Base-by-base conservation (phyloP, 2,113 vertebrate species). In the Ramphastos sulfuratus region DNA sequence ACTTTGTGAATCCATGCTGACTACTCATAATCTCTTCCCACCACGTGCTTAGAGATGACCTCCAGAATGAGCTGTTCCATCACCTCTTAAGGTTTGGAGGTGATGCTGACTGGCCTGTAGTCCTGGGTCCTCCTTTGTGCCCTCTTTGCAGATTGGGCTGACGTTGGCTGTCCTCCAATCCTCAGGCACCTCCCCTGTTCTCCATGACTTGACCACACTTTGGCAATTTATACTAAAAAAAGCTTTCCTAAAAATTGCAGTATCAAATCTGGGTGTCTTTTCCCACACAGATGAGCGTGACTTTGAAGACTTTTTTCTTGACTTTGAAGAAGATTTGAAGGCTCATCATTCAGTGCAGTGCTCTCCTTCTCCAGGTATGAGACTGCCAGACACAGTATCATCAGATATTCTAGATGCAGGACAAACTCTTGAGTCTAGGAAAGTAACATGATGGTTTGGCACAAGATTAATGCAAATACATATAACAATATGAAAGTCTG, bases 301-400 rank as follows among this genome's bases (percentile, higher is more conserved):
- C 86, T 98, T 98, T 92, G 98, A 99, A 52, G 98, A 99, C 55
- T 98, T 99, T 75, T 97, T 99, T 46, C 91, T 98, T 67, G 98
- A 99, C 90, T 98, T 98, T 91, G 98, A 99, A 92, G 98, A 99
- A 85, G 98, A 99, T 94, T 95, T 98, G 66, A 98, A 98, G 97
- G 96, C 96, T 72, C 98, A 98, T 48, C 98, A 98, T 81, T 98
- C 98, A 1, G 98, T 98, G 37, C 99, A 99, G 25, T 99, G 99
- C 85, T 98, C 98, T 65, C 99, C 99, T 20, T 94, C 98, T 58
- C 98, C 99, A 98, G 99, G 99, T 99, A 97, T 85, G 93, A 71
- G 79, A 76, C 84, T 72, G 16, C 5, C 44, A 82, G 17, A 31
- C 33, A 44, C 6, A 25, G 18, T 16, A 42, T 75, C 64, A 13